Percentiles rank a stretch among this genome's conserved stretches.
Evolutionary conservation across 92 coral and sea anemone genomes (phyloP).

Genomic region (Bergia puertoricense): DNA sequence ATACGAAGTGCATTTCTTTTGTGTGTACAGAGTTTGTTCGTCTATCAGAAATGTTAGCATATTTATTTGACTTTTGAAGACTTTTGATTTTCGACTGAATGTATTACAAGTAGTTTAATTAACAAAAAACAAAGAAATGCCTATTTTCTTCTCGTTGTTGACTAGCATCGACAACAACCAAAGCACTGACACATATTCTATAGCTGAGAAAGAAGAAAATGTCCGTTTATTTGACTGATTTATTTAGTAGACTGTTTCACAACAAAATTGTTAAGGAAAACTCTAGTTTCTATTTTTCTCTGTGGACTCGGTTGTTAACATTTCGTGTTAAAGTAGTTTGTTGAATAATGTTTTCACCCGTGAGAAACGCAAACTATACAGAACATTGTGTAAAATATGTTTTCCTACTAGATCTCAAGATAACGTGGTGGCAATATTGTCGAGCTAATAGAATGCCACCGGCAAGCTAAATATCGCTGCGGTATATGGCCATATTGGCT

Average conservation of each 20-base stretch:
- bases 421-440: constrained; percentile 14
- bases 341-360: constrained; percentile 9
- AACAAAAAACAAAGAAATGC: constrained; percentile 21
- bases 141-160: neutral
- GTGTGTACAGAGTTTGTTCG: constrained; percentile 35
- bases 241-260: neutral
- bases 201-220: neutral
- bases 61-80: constrained; percentile 55
- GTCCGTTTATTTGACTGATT: neutral
- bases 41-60: constrained; percentile 46
- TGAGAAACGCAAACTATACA: constrained; percentile 8
- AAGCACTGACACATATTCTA: neutral
- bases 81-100: constrained; percentile 27
- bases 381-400: constrained; percentile 12
- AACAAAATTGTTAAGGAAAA: no score
- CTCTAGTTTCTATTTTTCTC: no score
- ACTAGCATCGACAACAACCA: neutral
- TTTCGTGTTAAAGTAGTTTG: constrained; percentile 9
- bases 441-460: neutral
- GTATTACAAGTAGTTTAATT: constrained; percentile 2
- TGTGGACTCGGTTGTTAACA: neutral
- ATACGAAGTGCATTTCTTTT: constrained; percentile 20
- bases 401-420: neutral
- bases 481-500: neutral
- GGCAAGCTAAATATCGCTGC: constrained; percentile 16